Evolutionary conservation across 2,888 invertebrate genomes (phyloP).

Genomic region (Epistrophe grossulariae): DNA sequence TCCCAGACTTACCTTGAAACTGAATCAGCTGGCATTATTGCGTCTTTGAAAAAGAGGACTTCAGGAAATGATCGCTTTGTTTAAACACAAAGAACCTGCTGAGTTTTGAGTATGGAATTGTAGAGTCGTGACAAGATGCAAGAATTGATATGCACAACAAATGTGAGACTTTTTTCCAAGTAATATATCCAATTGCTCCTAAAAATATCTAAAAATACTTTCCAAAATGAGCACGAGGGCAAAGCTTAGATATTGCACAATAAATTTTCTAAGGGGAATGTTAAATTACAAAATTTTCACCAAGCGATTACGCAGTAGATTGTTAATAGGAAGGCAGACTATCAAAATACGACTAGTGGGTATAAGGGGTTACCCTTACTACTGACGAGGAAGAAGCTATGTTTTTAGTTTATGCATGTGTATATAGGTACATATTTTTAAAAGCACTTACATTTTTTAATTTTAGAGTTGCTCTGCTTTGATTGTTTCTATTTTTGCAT

Average conservation of each 20-base stretch:
- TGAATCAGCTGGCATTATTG: conserved; percentile 73
- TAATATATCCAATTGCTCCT: conserved; percentile 17
- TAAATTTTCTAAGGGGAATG: conserved; percentile 45
- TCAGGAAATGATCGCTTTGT: conserved; percentile 31
- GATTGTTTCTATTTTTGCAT: conserved; percentile 23
- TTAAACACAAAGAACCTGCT: conserved; percentile 64
- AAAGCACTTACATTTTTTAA: conserved; percentile 46
- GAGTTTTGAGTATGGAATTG: background rate
- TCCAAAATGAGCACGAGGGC: conserved; percentile 44
- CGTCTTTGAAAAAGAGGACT: conserved; percentile 55
- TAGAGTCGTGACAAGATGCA: background rate
- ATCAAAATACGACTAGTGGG: background rate
- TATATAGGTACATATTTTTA: background rate
- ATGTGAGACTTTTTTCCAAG: background rate
- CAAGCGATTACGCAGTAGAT: conserved; percentile 62
- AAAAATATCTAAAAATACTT: conserved; percentile 60
- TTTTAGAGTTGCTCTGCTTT: conserved; percentile 6
- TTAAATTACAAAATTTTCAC: conserved; percentile 62
- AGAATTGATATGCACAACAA: background rate
- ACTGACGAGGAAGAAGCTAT: conserved; percentile 8
- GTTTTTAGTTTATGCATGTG: background rate
- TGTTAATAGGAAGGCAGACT: background rate
- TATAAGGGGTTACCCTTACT: background rate
- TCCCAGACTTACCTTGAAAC: conserved; percentile 70
- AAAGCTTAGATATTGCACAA: conserved; percentile 56